Base-by-base conservation (phyloP, 2,888 invertebrate genomes). In the Cephus rjabovi region DNA sequence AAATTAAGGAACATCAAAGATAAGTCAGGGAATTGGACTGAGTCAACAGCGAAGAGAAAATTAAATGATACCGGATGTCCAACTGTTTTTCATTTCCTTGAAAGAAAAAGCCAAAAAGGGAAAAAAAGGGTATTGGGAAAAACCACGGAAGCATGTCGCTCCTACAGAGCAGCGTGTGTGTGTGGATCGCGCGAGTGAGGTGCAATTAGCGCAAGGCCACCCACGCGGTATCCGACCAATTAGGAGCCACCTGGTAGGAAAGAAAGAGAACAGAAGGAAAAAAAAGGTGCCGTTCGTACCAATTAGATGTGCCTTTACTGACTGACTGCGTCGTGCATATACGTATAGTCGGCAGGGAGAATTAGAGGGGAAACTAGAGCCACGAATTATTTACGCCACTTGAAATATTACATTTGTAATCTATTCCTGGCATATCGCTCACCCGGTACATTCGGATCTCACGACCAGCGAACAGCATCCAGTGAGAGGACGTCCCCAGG, bases 351-450 rank as follows among this genome's bases (percentile, higher is more conserved):
- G 37, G 31, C 56, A n/a, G 30, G 30, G 23, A 15, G 23, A 37
- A 79, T 79, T 74, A 74, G 75, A 40, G 23, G 37, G n/a, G 71
- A 31, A 77, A 78, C 34, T 69, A 30, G 73, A 69, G 68, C 15
- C 11, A 34, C 69, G 56, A 77, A 83, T 84, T 84, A 86, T 86
- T 84, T 83, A 86, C 82, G 83, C 79, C 82, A 73, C 69, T 76
- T 85, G 83, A 87, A 85, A 86, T 86, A 85, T 87, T 83, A 82
- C 84, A 81, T 84, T 85, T 82, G 80, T 81, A 83, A 85, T 85
- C 83, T 87, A 86, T 84, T 87, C 86, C 79, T 77, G 82, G 80
- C 79, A 75, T 79, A 79, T 80, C 76, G 79, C 79, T 75, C 70
- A 23, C 34, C 12, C 69, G 31, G 74, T 34, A 40, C 31, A 77